These are phyloP conservation scores for Machaerirhynchus nigripectus DNA, from an alignment of 2,113 vertebrate genomes.

Conservation along the genomic window DNA sequence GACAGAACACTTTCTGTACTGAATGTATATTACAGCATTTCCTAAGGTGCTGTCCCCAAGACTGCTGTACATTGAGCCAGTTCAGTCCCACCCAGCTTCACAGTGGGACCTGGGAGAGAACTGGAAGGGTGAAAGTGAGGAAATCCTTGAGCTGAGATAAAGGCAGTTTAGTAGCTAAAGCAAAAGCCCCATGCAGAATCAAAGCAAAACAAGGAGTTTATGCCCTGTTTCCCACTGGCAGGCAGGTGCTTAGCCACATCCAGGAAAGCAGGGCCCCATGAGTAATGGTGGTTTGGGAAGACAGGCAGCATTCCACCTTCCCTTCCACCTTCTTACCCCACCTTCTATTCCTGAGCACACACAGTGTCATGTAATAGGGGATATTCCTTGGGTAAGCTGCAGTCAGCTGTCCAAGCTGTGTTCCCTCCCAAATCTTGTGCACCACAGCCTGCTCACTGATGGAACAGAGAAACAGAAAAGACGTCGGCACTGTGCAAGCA, in stretches of 20 bases:
- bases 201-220: not conserved
- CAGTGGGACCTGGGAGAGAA: fast-evolving
- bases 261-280: not conserved
- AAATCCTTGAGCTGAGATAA: not conserved
- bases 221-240: not conserved
- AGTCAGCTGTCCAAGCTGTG: not conserved
- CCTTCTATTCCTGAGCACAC: not conserved
- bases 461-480: not conserved
- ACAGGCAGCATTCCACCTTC: fast-evolving
- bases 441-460: fast-evolving
- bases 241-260: not conserved
- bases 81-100: not conserved
- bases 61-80: not conserved
- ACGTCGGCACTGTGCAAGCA: not conserved
- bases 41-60: not conserved
- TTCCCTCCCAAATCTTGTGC: not conserved
- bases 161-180: not conserved
- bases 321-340: not conserved
- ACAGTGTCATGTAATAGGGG: fast-evolving
- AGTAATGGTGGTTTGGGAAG: fast-evolving
- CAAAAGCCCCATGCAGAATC: fast-evolving
- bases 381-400: not conserved
- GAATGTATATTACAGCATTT: not conserved
- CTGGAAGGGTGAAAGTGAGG: not conserved
- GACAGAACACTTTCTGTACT: not conserved